Percentiles rank a stretch among this genome's conserved stretches.
These are phyloP conservation scores for Coenonympha glycerion DNA, from an alignment of 2,888 invertebrate species.

Conservation along the genomic window DNA sequence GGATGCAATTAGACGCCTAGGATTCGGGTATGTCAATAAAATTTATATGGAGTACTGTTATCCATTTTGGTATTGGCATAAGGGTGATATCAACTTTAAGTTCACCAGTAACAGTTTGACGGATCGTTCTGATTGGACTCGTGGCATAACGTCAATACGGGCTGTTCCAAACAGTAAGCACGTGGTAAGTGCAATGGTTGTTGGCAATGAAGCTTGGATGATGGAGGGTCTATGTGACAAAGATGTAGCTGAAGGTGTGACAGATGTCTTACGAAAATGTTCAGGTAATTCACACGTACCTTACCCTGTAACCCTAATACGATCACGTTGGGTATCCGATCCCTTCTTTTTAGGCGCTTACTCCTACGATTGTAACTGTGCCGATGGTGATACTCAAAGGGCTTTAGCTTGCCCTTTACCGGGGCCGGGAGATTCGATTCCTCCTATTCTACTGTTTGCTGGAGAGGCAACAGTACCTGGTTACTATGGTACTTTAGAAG, in stretches of 20 bases:
- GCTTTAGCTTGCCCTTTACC: slow-evolving; percentile 80
- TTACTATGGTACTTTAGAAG: slow-evolving; percentile 84
- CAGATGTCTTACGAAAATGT: slow-evolving; percentile 77
- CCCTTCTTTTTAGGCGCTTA: slow-evolving; percentile 83
- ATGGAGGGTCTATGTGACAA: slow-evolving; percentile 81
- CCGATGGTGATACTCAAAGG: slow-evolving; percentile 50
- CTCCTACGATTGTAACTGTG: slow-evolving; percentile 71
- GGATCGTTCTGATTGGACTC: slow-evolving; percentile 80
- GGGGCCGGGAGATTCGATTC: slow-evolving; percentile 75
- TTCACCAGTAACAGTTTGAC: slow-evolving; percentile 74
- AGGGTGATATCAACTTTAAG: slow-evolving; percentile 78
- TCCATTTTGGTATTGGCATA: slow-evolving; percentile 83
- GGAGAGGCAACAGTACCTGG: slow-evolving; percentile 87
- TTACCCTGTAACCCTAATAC: slow-evolving; percentile 78
- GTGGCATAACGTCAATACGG: slow-evolving; percentile 81
- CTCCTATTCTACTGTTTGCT: slow-evolving; percentile 84
- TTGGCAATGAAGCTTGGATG: slow-evolving; percentile 79
- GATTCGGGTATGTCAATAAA: slow-evolving; percentile 85
- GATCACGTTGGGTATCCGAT: slow-evolving; percentile 84
- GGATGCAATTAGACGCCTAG: slow-evolving; percentile 80
- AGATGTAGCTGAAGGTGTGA: slow-evolving; percentile 79
- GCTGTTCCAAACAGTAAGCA: slow-evolving; percentile 81
- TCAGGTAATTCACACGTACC: slow-evolving; percentile 79
- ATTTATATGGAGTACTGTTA: slow-evolving; percentile 84
- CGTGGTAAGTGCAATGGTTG: slow-evolving; percentile 81